Evolutionary conservation across 2,797 vertebrate genomes (phyloP), one percentile per base, ranked within the genome.

Genomic region (Sebastes steindachneri): DNA sequence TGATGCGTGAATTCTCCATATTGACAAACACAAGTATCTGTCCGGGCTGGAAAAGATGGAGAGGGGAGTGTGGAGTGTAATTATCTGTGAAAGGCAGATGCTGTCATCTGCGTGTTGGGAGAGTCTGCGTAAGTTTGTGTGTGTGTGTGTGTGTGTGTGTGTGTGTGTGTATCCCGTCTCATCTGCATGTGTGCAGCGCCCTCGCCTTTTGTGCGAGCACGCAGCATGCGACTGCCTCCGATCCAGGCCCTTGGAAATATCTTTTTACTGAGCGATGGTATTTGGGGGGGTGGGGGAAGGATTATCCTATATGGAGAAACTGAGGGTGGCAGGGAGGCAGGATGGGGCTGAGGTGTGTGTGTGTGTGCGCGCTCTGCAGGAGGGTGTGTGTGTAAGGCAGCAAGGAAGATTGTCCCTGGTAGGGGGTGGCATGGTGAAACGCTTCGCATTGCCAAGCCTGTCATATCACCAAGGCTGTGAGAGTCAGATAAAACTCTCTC

Each of bases 41-140:
- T 31, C 28, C 74, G 57, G 73, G 75, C 83, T 73, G 60, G 62
- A 77, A 60, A 74, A 68, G 76, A 86, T 37, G 4, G 64, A 84
- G 67, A 80, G 59, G 73, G 77, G 29, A 28, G 31, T 80, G 82
- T 31, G 68, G 73, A 65, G 86, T 68, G 80, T 91, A 91, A 89
- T 93, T 93, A 90, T 93, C 86, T 93, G 90, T 92, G 87, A 91
- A 90, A 86, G 78, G 82, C 90, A 93, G 85, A 92, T 85, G 84
- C 84, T 87, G 64, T 78, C 72, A 82, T 90, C 69, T 89, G 82
- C 60, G 25, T 87, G 86, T 87, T 72, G 88, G 82, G 86, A 74
- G 62, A 72, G 58, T 68, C 68, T 23, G 25, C 7, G 41, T 79
- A 82, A 84, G 78, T 90, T 81, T 83, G 48, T 5, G 19, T 67